Base-by-base conservation (phyloP, 1,140 invertebrate species). In the Eumaeus atala region DNA sequence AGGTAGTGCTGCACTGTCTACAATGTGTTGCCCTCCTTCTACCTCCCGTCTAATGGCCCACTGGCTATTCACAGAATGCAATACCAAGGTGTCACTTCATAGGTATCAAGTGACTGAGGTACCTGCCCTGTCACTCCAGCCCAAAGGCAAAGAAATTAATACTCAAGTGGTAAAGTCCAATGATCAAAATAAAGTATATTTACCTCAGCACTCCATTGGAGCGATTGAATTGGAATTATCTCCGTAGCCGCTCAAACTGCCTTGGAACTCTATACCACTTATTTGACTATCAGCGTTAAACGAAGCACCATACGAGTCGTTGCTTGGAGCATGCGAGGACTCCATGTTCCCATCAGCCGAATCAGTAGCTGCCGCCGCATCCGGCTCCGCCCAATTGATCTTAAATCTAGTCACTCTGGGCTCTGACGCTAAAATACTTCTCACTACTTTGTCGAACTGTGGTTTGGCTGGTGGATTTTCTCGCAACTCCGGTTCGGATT, bases 391-490 rank as follows among this genome's bases (percentile, higher is more conserved):
- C 97, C 97, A 99, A 74, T 98, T 97, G 42, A 98, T 98, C 89
- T 98, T 98, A 80, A 99, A 87, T 36, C 96, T 90, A 9, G 97
- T 99, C 0, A 99, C 97, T 71, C 97, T 90, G 4, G 97, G 97
- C 87, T 97, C 95, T 48, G 96, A 95, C 0, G 95, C 96, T 35
- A 99, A 85, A 69, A 99, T 98, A 87, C 98, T 98, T 68, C 97
- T 91, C 35, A 94, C 92, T 7, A 98, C 95, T 89, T 99, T 98
- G 66, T 98, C 95, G 87, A 98, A 98, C 51, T 95, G 91, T 10
- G 97, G 97, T 42, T 93, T 92, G 1, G 94, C 88, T 34, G 98
- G 98, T 18, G 97, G 97, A 85, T 97, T 98, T 85, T 99, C 98
- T 59, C 93, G 91, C 60, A 99, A 84, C 83, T 99, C 97, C 4